Conservation (phyloP, 23 tunicate species). For the Pegea sp. region DNA sequence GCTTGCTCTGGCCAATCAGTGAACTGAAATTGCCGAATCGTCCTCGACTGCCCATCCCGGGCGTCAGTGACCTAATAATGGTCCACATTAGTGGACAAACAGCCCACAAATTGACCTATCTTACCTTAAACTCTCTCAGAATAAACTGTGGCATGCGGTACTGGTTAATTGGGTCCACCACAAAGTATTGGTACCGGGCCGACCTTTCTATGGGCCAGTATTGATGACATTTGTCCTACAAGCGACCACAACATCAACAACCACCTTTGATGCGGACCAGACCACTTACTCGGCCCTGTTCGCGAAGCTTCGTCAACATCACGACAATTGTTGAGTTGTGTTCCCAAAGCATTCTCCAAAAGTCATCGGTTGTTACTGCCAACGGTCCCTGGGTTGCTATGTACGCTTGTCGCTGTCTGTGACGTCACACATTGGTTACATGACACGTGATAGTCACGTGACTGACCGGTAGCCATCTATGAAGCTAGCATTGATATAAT, state of each 20-base stretch:
- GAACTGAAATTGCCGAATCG: constrained; percentile 97
- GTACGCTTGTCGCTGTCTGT: constrained; percentile 80
- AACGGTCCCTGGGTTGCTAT: constrained; percentile 99
- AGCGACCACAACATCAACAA: no score
- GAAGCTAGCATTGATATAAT: constrained; percentile 95
- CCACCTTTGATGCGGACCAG: no score
- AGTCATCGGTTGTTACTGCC: constrained; percentile 91
- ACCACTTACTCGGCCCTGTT: constrained; percentile 90
- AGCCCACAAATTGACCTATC: not conserved
- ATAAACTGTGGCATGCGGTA: constrained; percentile 89
- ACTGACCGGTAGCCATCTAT: constrained; percentile 89
- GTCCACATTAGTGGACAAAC: not conserved
- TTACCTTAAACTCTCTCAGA: constrained; percentile 80
- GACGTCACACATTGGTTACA: not conserved
- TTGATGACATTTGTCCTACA: constrained; percentile 94
- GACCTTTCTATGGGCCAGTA: constrained; percentile 96
- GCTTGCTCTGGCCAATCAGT: constrained; percentile 98
- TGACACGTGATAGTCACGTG: not conserved
- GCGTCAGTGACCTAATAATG: constrained; percentile 91
- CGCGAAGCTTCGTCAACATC: constrained; percentile 84
- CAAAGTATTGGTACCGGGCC: constrained; percentile 89
- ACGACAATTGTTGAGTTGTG: constrained; percentile 96
- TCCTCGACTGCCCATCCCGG: constrained; percentile 90
- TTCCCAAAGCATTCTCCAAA: constrained; percentile 99
- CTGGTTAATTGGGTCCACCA: constrained; percentile 92